Conservation (phyloP, 2,113 vertebrate genomes). For the Cephalopterus ornatus region DNA sequence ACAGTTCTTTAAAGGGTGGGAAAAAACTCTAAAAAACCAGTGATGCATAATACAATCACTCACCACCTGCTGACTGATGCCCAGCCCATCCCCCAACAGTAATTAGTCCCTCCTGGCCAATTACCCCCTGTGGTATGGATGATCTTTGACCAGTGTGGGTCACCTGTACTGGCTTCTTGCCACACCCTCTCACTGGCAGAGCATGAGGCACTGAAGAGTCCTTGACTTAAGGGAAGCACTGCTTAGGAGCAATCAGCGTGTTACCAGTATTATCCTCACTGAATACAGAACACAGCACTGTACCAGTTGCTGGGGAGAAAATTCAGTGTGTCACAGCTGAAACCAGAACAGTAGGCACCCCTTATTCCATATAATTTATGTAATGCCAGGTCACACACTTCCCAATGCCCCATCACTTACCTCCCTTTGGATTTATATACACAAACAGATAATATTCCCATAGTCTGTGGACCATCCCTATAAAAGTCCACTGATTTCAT, state of each 20-base stretch:
- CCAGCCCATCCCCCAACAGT: not conserved
- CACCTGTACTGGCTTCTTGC: not conserved
- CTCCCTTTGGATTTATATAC: not conserved
- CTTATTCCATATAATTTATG: not conserved
- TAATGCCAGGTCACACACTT: not conserved
- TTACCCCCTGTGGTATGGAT: fast-evolving
- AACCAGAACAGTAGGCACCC: not conserved
- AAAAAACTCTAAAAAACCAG: too few species aligned
- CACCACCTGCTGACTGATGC: not conserved
- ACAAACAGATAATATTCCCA: not conserved
- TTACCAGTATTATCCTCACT: not conserved
- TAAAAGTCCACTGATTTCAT: not conserved
- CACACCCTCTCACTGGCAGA: not conserved
- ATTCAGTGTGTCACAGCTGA: not conserved
- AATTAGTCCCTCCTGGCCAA: not conserved
- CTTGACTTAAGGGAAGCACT: not conserved
- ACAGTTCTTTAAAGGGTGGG: not conserved
- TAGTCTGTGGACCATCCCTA: not conserved
- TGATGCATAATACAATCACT: not conserved
- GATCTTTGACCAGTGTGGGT: not conserved
- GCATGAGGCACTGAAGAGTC: not conserved
- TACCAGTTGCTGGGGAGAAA: not conserved
- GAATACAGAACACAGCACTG: not conserved
- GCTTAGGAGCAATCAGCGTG: not conserved
- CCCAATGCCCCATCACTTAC: not conserved